A percentile compares a stretch with the other conserved stretches of the same genome.
phyloP scores from a whole-genome alignment of 2,113 vertebrate genomes.

The Myrmophylax atrothorax region DNA sequence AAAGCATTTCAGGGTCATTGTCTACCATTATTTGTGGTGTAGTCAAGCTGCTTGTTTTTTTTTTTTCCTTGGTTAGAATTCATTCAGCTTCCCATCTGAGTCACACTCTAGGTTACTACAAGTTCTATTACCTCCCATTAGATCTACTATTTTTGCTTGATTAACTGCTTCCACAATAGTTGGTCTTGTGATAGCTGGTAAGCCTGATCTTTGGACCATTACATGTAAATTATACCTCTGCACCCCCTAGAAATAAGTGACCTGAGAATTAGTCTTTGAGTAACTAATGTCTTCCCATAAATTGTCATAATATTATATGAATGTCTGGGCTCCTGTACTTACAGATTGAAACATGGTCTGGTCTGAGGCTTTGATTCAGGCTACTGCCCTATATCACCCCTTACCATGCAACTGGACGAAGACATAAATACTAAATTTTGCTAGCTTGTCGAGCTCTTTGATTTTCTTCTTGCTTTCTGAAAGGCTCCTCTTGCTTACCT shows the following conservation, averaged over 20 bases:
- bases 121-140: neutral
- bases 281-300: neutral
- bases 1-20: neutral
- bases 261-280: neutral
- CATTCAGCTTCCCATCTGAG: neutral
- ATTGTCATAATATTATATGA: neutral
- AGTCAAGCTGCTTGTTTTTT: neutral
- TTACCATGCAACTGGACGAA: neutral
- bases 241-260: neutral
- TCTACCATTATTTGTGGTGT: neutral
- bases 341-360: neutral
- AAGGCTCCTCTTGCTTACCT: neutral
- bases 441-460: neutral
- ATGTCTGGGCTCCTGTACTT: neutral
- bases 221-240: neutral
- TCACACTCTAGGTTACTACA: neutral
- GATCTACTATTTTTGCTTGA: neutral
- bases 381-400: neutral
- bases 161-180: neutral
- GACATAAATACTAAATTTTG: neutral
- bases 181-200: neutral
- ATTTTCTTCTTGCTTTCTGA: neutral
- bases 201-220: neutral
- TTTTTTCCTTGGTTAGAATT: neutral
- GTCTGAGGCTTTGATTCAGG: rapidly evolving